Base-by-base conservation (phyloP, 2,888 invertebrate species). In the Phyllotreta striolata region DNA sequence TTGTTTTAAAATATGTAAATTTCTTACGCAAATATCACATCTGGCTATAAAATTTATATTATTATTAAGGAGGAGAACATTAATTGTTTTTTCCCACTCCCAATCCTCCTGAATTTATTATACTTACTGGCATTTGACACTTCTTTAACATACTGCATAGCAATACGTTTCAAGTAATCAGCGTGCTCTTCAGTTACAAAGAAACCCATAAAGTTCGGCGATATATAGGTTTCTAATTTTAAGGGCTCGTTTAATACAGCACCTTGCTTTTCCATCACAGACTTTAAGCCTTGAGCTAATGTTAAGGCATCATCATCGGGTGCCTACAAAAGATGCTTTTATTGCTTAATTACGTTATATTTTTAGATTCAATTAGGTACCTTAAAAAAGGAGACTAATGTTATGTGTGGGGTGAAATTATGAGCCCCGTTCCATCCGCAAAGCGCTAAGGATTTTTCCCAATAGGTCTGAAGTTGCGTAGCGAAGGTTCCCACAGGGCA, bases 371-470 rank as follows among this genome's bases (percentile, higher is more conserved):
- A 5, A 37, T 49, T 58, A 24, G 14, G 12, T 35, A 92, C 93
- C 86, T 92, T 91, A 76, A 96, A 96, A 81, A 93, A 95, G 9
- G 93, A 91, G 60, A 94, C 92, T 59, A 96, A 84, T 6, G 95
- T 96, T 69, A 96, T 91, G 77, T 96, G 96, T 1, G 95, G 95
- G 64, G 92, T 89, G 80, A 90, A 94, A 79, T 93, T 93, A 75
- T 95, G 95, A 0, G 94, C 94, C 14, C 93, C 92, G 82, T 95
- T 96, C 92, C 95, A 93, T 5, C 92, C 92, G 76, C 89, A 89
- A 8, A 88, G 81, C 38, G 86, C 83, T 72, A 88, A 87, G 0
- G 93, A 92, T 76, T 90, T 91, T 1, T 88, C 84, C 92, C 92
- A 93, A 80, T 93, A 95, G 55, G 87, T 85, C 54, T 89, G 86